Base-by-base conservation (phyloP, 2,113 vertebrate species). In the Todiramphus chloris region DNA sequence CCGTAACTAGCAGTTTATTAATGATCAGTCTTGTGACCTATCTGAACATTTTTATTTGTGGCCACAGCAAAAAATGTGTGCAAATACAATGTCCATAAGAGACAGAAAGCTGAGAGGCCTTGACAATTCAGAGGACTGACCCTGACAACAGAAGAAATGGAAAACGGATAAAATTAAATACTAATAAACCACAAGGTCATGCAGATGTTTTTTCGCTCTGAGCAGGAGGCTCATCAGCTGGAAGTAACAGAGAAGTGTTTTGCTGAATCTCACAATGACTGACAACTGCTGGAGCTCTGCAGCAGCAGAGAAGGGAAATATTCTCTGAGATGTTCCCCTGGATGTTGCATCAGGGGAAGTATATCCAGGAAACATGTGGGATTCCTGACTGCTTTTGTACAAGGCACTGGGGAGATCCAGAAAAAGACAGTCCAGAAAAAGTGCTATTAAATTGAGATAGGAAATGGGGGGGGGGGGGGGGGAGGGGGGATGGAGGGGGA, bases 111-210 rank as follows among this genome's bases (percentile, higher is more conserved):
- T 63, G 67, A 66, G 77, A 69, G 96, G 55, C 91, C 94, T 97
- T 97, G 94, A 83, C 84, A 83, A 50, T 88, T 94, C 82, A 80
- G 67, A 90, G 67, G 66, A 89, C 74, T 96, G 93, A 94, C 93
- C 95, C 87, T 96, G 95, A 93, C 81, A 84, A 76, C 30, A 68
- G 70, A 62, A 96, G 84, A 94, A 94, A 85, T 82, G 66, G 77
- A 95, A 93, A 96, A 94, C 0, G 0, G 91, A 85, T 95, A 87
- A 91, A 95, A 96, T 89, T 80, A 85, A 85, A 69, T 76, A 89
- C 84, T 93, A 95, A 95, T 96, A 96, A 96, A 95, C 83, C 84
- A 93, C 95, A 96, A 96, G 93, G 96, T 97, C 94, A 74, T 96
- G 89, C 94, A 96, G 96, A 96, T 97, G 93, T 91, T 87, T 83